phyloP scores from a whole-genome alignment of 2,113 vertebrate genomes.

The Lampris megalopsis region DNA sequence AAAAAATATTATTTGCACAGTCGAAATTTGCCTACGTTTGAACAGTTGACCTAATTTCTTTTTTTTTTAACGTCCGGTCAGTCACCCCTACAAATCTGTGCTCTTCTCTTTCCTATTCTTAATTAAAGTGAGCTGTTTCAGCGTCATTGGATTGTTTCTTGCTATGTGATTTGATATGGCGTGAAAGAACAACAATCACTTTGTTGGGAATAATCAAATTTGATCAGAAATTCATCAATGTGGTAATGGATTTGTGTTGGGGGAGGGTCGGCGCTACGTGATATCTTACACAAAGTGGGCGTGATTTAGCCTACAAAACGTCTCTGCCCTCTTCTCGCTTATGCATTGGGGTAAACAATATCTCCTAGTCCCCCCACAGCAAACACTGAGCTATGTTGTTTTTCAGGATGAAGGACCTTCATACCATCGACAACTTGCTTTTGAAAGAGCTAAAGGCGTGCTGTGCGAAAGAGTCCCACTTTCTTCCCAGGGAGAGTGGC shows the following conservation, averaged over 20 bases:
- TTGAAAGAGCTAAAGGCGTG: slow-evolving; percentile 90
- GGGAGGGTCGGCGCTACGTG: neutral
- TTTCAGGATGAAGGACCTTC: slow-evolving; percentile 72
- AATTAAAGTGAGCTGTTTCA: no score
- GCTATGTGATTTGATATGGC: neutral
- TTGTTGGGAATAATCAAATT: neutral
- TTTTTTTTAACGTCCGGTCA: neutral
- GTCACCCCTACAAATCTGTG: no score
- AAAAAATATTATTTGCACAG: no score
- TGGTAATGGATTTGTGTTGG: neutral
- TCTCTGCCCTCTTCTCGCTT: neutral
- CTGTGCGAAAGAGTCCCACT: slow-evolving; percentile 87
- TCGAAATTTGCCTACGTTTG: neutral
- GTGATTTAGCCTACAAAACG: slow-evolving; percentile 25
- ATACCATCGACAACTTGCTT: slow-evolving; percentile 74
- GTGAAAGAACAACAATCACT: neutral
- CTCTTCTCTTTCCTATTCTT: no score
- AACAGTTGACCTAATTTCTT: slow-evolving; percentile 41
- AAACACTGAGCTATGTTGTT: slow-evolving; percentile 31
- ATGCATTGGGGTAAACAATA: no score
- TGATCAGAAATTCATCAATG: neutral
- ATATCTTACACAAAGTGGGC: slow-evolving; percentile 56
- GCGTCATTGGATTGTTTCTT: neutral
- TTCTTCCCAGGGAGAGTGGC: slow-evolving; percentile 90
- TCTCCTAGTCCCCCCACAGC: neutral